phyloP scores from a whole-genome alignment of 2,113 vertebrate genomes.

The Ivindomyrus marchei region DNA sequence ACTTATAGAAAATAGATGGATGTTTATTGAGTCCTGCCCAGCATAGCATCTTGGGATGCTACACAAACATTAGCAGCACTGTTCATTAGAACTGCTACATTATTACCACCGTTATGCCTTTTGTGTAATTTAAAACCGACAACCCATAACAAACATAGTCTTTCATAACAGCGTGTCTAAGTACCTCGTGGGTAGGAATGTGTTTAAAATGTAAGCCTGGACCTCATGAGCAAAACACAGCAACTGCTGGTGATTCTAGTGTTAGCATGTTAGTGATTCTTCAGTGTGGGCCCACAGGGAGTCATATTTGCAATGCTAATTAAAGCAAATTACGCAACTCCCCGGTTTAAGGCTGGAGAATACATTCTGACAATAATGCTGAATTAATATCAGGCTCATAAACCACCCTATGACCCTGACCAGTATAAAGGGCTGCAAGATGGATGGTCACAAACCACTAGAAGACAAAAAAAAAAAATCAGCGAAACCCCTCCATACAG shows the following conservation, averaged over 20 bases:
- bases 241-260: not conserved
- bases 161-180: not conserved
- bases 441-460: not conserved
- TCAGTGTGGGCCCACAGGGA: not conserved
- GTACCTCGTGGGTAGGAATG: not conserved
- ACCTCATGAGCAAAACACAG: not conserved
- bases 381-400: slow-evolving; percentile 1
- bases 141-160: slow-evolving; percentile 5
- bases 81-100: not conserved
- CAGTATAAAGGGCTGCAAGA: not conserved
- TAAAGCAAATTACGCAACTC: not conserved
- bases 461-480: not conserved
- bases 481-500: not conserved
- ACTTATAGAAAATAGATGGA: slow-evolving; percentile 1
- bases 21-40: slow-evolving; percentile 1
- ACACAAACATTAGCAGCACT: not conserved
- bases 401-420: not conserved
- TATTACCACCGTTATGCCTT: not conserved
- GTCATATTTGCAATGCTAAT: not conserved
- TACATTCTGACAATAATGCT: slow-evolving; percentile 10
- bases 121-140: not conserved
- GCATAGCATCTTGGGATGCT: not conserved
- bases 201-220: not conserved
- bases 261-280: not conserved
- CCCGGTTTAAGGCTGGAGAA: not conserved